phyloP scores from a whole-genome alignment of 2,888 invertebrate species.

The Epirrhoe tristata region DNA sequence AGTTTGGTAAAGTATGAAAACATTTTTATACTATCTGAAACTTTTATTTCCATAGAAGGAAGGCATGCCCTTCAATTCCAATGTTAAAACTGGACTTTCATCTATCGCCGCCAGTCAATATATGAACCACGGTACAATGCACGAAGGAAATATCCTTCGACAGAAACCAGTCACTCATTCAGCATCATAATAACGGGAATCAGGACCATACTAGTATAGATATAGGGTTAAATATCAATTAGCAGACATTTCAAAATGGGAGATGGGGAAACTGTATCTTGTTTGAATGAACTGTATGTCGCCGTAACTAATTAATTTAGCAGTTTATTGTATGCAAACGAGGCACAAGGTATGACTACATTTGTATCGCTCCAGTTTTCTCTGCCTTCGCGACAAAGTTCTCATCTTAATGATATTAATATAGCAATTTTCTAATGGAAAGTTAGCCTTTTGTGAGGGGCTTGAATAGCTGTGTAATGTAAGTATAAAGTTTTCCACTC shows the following conservation, averaged over 20 bases:
- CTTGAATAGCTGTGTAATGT: constrained; percentile 19
- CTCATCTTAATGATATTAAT: constrained; percentile 42
- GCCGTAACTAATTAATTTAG: constrained; percentile 51
- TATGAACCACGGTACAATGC: constrained; percentile 37
- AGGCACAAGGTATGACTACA: constrained; percentile 57
- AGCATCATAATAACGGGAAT: background rate
- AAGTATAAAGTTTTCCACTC: constrained; percentile 23
- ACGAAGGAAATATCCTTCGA: constrained; percentile 26
- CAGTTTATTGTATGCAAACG: constrained; percentile 65
- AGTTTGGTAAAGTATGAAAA: no score
- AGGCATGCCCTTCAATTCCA: background rate
- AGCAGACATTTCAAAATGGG: background rate
- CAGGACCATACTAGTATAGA: background rate
- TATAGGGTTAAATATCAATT: constrained; percentile 9
- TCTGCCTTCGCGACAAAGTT: constrained; percentile 35
- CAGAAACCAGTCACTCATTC: constrained; percentile 23
- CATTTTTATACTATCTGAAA: no score
- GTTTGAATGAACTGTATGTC: background rate
- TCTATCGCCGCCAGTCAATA: constrained; percentile 29
- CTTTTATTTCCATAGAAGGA: no score
- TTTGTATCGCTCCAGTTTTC: constrained; percentile 43
- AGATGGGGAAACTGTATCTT: constrained; percentile 9
- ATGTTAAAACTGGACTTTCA: constrained; percentile 19
- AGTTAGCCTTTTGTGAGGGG: constrained; percentile 34
- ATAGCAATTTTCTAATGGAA: constrained; percentile 46